Conservation (phyloP, 2,113 vertebrate species). For the Talpa occidentalis region DNA sequence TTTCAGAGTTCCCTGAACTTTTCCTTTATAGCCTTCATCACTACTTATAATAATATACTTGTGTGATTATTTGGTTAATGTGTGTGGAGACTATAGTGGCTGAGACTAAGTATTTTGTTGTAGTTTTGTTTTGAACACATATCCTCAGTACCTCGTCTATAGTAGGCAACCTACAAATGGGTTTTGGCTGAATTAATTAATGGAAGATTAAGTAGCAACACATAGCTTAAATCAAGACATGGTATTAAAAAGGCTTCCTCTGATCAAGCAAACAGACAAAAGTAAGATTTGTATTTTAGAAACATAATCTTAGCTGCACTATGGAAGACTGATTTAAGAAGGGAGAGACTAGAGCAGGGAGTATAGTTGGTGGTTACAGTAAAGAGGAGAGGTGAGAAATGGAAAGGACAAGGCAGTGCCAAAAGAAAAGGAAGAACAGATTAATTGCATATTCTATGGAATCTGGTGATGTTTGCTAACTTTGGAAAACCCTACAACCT, state of each 20-base stretch:
- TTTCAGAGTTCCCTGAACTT: not conserved
- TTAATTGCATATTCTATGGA: not conserved
- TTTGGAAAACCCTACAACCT: not conserved
- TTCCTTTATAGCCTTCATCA: not conserved
- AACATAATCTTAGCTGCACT: not conserved
- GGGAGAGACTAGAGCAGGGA: not conserved
- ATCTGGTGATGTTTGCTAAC: not conserved
- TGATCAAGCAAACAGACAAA: slow-evolving; percentile 14
- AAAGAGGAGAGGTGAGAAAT: not conserved
- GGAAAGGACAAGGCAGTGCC: not conserved
- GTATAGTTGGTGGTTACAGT: too few relatives aligned
- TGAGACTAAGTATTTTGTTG: not conserved
- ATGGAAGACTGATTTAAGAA: not conserved
- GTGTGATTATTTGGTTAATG: not conserved
- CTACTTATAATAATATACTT: not conserved
- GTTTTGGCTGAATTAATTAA: not conserved
- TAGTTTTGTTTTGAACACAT: not conserved
- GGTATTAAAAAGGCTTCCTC: not conserved
- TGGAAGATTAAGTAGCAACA: not conserved
- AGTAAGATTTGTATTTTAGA: slow-evolving; percentile 17
- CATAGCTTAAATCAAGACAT: not conserved
- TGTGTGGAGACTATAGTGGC: not conserved
- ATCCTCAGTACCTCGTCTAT: not conserved
- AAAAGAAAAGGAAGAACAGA: not conserved
- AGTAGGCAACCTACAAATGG: not conserved